Evolutionary conservation across 2,113 vertebrate species (phyloP).

Genomic region (Bostrychus sinensis): DNA sequence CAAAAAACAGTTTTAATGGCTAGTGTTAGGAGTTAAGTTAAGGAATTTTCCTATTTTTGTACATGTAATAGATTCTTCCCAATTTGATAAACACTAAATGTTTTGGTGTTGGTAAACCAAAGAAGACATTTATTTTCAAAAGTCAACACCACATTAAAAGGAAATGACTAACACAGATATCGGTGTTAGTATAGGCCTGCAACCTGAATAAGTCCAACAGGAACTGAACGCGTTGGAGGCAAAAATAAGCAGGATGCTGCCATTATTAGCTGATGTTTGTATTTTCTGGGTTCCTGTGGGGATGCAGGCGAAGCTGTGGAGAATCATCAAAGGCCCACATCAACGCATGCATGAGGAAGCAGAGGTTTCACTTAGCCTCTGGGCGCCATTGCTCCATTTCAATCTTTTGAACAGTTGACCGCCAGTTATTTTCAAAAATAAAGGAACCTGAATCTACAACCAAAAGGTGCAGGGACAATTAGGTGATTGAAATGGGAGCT

Average conservation of each 20-base stretch:
- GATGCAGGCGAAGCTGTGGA: slow-evolving; percentile 65
- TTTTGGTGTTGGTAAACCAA: not conserved
- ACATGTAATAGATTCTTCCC: too few relatives aligned
- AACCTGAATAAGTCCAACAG: slow-evolving; percentile 37
- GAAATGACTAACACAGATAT: slow-evolving; percentile 13
- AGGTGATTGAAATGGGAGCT: slow-evolving; percentile 73
- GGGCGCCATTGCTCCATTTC: slow-evolving; percentile 52
- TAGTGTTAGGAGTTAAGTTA: too few relatives aligned
- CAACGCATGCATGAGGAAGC: slow-evolving; percentile 60
- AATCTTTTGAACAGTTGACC: slow-evolving; percentile 59
- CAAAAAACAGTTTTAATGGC: too few relatives aligned
- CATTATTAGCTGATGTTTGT: slow-evolving; percentile 62
- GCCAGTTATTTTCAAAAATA: slow-evolving; percentile 72
- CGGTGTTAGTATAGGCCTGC: slow-evolving; percentile 34
- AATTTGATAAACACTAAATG: not conserved
- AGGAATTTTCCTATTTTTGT: too few relatives aligned
- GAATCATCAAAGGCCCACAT: slow-evolving; percentile 72
- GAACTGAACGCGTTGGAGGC: slow-evolving; percentile 26
- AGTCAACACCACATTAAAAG: not conserved
- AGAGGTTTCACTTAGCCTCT: slow-evolving; percentile 57
- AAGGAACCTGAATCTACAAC: slow-evolving; percentile 57
- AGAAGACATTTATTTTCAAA: not conserved
- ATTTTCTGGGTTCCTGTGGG: slow-evolving; percentile 67
- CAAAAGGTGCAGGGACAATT: slow-evolving; percentile 70
- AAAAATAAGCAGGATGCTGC: slow-evolving; percentile 60